Conservation (phyloP, 2,113 vertebrate genomes). For the Pontoporia blainvillei region DNA sequence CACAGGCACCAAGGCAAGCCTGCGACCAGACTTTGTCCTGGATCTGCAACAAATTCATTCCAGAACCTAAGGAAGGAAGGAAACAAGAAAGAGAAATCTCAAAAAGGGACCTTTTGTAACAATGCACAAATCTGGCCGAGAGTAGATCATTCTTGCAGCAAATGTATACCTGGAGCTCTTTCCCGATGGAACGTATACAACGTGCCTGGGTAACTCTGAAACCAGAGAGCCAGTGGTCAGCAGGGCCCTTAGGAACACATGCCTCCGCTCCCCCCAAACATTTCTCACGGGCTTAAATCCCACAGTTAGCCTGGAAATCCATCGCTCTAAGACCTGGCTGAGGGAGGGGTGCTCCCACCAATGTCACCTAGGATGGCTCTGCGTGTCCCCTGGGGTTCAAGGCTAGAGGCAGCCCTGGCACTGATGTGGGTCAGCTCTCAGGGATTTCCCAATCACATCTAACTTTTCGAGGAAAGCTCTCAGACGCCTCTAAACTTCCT, state of each 20-base stretch:
- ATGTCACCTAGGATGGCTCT: accelerated
- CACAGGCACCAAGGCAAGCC: slow-evolving; percentile 86
- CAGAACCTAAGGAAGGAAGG: slow-evolving; percentile 86
- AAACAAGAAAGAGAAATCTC: neutral
- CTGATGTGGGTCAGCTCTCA: neutral
- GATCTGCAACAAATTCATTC: slow-evolving; percentile 96
- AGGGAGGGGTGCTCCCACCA: too few species aligned
- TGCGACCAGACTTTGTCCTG: slow-evolving; percentile 86
- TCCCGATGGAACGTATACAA: neutral
- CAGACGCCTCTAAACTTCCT: neutral
- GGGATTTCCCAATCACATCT: neutral
- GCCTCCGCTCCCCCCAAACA: neutral
- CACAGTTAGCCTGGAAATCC: neutral
- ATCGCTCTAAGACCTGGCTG: neutral
- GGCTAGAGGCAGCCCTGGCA: neutral
- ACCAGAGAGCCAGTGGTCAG: neutral
- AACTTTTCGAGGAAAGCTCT: neutral
- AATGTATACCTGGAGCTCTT: neutral
- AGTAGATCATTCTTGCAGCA: neutral
- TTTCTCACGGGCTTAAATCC: neutral
- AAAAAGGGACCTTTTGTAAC: neutral
- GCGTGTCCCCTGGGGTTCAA: neutral
- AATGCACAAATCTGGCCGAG: neutral
- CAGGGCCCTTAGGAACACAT: neutral
- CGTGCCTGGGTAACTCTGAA: neutral